phyloP scores from a whole-genome alignment of 2,113 vertebrate genomes.

The Ancistrus triradiatus region DNA sequence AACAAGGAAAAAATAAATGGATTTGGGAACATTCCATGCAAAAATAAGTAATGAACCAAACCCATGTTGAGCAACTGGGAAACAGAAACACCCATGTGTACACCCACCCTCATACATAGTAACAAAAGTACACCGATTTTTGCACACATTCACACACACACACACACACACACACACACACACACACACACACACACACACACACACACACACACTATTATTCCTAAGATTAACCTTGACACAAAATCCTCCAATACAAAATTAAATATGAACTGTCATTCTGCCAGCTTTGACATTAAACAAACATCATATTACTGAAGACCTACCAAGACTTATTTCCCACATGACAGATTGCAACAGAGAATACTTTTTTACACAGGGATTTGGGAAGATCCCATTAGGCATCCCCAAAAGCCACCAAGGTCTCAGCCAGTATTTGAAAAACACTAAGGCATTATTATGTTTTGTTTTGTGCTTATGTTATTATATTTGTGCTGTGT shows the following conservation, averaged over 20 bases:
- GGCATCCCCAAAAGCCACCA: neutral
- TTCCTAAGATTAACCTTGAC: slow-evolving; percentile 10
- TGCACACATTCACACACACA: neutral
- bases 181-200: slow-evolving; percentile 5
- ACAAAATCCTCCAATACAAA: neutral
- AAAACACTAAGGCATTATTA: neutral
- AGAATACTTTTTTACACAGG: neutral
- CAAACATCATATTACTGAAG: slow-evolving; percentile 16
- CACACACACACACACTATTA: neutral
- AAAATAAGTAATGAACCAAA: slow-evolving; percentile 6
- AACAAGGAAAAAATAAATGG: slow-evolving; percentile 16
- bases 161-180: neutral
- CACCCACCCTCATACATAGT: slow-evolving; percentile 3
- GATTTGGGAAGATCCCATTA: slow-evolving; percentile 4
- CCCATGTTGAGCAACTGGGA: slow-evolving; percentile 14
- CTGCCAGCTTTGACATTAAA: slow-evolving; percentile 13
- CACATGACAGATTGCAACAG: neutral
- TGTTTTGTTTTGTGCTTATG: neutral
- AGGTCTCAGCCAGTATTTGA: neutral
- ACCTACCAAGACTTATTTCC: neutral
- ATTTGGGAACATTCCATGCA: neutral
- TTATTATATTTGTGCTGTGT: too few species aligned
- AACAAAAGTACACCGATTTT: neutral
- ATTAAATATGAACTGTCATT: slow-evolving; percentile 1
- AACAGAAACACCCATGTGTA: slow-evolving; percentile 15